Evolutionary conservation across 2,797 vertebrate genomes (phyloP).

Genomic region (Halcyon leucocephala): DNA sequence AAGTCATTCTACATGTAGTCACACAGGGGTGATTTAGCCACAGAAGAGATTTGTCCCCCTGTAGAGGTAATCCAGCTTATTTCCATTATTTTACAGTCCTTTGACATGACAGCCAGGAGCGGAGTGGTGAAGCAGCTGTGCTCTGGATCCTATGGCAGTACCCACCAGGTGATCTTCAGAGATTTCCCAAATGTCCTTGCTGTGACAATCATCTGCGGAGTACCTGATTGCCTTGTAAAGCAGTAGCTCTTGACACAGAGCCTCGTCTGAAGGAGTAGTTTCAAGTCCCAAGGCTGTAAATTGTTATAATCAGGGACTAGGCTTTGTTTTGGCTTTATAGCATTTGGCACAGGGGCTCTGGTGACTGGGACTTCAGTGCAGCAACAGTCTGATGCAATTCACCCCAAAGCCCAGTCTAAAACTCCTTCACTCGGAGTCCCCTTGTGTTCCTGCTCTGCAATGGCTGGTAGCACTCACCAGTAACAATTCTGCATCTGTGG

Average conservation of each 20-base stretch:
- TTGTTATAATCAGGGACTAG: not conserved
- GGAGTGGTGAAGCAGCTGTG: not conserved
- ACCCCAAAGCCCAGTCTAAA: not conserved
- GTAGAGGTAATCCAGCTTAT: not conserved
- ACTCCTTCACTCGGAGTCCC: not conserved
- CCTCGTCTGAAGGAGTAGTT: not conserved
- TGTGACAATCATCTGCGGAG: not conserved
- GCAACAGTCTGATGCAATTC: not conserved
- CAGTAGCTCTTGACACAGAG: not conserved
- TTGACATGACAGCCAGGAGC: not conserved
- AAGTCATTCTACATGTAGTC: not conserved
- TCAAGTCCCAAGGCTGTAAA: not conserved
- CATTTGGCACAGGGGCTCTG: not conserved
- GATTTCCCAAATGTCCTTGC: not conserved
- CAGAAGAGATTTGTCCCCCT: not conserved
- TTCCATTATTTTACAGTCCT: not conserved
- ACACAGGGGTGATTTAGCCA: not conserved
- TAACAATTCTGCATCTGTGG: not conserved
- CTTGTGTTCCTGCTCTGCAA: not conserved
- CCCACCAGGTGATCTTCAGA: not conserved
- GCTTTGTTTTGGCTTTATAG: not conserved
- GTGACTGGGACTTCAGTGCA: not conserved
- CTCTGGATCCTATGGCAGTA: not conserved
- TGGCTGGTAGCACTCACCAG: not conserved
- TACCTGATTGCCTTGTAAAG: not conserved